Percentiles rank a stretch among this genome's conserved stretches.
These are phyloP conservation scores for Catostomus latipinnis DNA, from an alignment of 2,797 vertebrate species.

Conservation along the genomic window DNA sequence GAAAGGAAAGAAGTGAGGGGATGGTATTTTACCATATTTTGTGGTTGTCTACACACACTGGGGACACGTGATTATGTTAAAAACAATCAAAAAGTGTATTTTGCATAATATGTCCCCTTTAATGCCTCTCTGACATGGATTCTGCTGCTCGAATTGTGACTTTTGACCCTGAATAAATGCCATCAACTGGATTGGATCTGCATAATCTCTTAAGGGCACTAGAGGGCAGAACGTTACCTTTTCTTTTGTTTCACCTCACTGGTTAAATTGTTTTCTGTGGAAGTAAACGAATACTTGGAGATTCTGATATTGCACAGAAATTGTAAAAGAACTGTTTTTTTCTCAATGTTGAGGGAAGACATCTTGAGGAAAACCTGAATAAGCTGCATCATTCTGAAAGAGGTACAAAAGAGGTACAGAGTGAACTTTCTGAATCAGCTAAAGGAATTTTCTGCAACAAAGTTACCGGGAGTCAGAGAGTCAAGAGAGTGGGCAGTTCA, in stretches of 20 bases:
- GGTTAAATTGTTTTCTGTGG: neutral
- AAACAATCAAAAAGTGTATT: too few species aligned
- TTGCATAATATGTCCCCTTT: too few species aligned
- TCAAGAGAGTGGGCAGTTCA: too few species aligned
- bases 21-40: too few species aligned
- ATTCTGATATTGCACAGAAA: neutral
- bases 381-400: neutral
- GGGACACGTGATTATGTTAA: too few species aligned
- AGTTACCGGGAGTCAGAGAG: too few species aligned
- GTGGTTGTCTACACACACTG: too few species aligned
- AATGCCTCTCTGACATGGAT: neutral
- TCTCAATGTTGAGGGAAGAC: neutral
- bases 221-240: constrained; percentile 14
- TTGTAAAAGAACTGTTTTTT: neutral
- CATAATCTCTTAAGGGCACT: neutral
- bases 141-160: neutral
- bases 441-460: too few species aligned
- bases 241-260: neutral
- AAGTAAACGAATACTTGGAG: neutral
- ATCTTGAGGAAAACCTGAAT: neutral
- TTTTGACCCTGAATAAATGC: neutral
- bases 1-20: too few species aligned
- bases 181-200: constrained; percentile 1
- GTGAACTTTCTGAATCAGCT: neutral
- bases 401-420: neutral